Percentiles rank a stretch among this genome's conserved stretches.
Conservation (phyloP, 2,888 invertebrate species). For the Neoscelio sp. region DNA sequence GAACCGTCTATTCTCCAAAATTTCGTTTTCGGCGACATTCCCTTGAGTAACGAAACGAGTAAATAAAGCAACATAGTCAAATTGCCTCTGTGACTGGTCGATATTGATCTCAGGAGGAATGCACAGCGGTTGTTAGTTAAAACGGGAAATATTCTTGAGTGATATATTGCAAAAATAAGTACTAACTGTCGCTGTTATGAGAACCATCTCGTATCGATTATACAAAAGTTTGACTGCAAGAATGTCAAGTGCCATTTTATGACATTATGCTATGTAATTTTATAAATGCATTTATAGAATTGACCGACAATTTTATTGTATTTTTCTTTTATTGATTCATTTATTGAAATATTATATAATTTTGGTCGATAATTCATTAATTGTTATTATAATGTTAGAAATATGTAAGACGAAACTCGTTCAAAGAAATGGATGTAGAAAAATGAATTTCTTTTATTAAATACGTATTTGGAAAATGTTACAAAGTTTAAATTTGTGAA, state of each 20-base stretch:
- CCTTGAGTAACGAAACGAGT: constrained; percentile 71
- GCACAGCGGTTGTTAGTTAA: constrained; percentile 47
- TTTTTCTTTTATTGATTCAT: too few relatives aligned
- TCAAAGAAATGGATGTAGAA: too few relatives aligned
- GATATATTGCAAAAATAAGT: constrained; percentile 34
- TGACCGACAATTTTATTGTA: too few relatives aligned
- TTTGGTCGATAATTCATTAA: too few relatives aligned
- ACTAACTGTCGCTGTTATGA: constrained; percentile 28
- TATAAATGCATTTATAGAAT: constrained; percentile 7
- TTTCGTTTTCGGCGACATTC: constrained; percentile 77
- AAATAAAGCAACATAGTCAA: constrained; percentile 58
- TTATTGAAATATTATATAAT: too few relatives aligned
- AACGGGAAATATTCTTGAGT: constrained; percentile 32
- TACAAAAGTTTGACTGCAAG: constrained; percentile 33
- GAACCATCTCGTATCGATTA: constrained; percentile 34
- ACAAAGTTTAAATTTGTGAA: too few relatives aligned
- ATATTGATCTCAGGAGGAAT: constrained; percentile 58
- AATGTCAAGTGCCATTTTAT: constrained; percentile 51
- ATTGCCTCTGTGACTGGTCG: constrained; percentile 62
- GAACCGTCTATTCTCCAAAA: constrained; percentile 84
- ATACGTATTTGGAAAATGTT: too few relatives aligned
- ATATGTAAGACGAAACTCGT: too few relatives aligned
- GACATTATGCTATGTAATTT: constrained; percentile 45
- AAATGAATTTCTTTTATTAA: too few relatives aligned
- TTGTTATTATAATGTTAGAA: too few relatives aligned